Evolutionary conservation across 1,140 invertebrate species (phyloP).

Genomic region (Heliconius eleuchia): DNA sequence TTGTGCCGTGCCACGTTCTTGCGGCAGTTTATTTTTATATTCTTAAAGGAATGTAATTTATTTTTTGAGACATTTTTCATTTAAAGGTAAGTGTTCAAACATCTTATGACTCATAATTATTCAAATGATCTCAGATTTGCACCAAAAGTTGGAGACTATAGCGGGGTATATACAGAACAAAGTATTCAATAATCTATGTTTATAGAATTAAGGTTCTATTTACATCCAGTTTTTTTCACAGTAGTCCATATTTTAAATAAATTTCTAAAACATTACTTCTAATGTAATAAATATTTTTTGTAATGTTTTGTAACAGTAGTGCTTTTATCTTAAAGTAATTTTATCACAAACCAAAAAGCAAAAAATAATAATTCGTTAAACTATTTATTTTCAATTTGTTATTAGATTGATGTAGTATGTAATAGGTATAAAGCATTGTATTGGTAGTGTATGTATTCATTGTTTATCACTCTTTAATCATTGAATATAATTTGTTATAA

Average conservation of each 20-base stretch:
- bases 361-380: too few relatives aligned
- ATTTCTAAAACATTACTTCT: not conserved
- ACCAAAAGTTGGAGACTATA: not conserved
- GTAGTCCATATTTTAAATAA: not conserved
- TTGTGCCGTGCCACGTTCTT: slow-evolving; percentile 59
- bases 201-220: not conserved
- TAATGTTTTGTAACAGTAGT: too few relatives aligned
- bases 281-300: too few relatives aligned
- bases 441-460: too few relatives aligned
- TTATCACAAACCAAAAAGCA: too few relatives aligned
- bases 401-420: too few relatives aligned
- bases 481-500: too few relatives aligned
- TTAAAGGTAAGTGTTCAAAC: slow-evolving; percentile 31
- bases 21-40: slow-evolving; percentile 20
- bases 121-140: slow-evolving; percentile 30
- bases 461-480: too few relatives aligned
- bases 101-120: slow-evolving; percentile 42
- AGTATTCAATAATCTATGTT: not conserved
- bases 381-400: too few relatives aligned
- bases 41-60: slow-evolving; percentile 3
- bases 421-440: too few relatives aligned
- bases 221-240: not conserved
- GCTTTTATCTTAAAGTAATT: too few relatives aligned
- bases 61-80: not conserved
- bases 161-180: not conserved